Evolutionary conservation across 1,140 invertebrate genomes (phyloP).

Genomic region (Drosophila sp.): DNA sequence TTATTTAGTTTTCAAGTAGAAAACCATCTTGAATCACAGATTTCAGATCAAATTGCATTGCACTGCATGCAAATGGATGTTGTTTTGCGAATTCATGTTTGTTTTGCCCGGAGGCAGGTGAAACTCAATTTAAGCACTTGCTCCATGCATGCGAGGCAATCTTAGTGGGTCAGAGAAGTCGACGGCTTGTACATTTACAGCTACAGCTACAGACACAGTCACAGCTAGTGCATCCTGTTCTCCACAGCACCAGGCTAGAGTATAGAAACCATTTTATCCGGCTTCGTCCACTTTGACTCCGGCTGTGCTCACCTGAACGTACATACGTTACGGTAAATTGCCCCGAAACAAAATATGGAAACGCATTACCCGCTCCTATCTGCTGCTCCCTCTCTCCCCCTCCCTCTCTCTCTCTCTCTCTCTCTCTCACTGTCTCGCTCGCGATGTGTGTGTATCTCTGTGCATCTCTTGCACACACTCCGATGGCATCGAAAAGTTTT

Average conservation of each 20-base stretch:
- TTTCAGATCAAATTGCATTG: conserved; percentile 18
- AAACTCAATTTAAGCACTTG: conserved; percentile 44
- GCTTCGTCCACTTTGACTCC: conserved; percentile 20
- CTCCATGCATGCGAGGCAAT: conserved; percentile 9
- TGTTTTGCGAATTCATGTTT: conserved; percentile 6
- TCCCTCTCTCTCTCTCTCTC: not conserved
- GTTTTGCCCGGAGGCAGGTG: conserved; percentile 2
- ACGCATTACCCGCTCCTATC: conserved; percentile 38
- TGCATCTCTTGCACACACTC: not conserved
- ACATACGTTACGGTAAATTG: conserved; percentile 51
- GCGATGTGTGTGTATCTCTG: conserved; percentile 7
- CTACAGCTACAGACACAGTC: too few relatives aligned
- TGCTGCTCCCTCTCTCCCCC: not conserved
- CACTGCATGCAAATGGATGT: conserved; percentile 22
- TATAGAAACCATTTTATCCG: conserved; percentile 31
- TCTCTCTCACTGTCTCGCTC: not conserved
- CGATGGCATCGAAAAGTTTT: conserved; percentile 49
- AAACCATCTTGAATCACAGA: conserved; percentile 2
- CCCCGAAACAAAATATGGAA: conserved; percentile 50
- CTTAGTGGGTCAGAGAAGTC: conserved; percentile 41
- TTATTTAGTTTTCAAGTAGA: too few relatives aligned
- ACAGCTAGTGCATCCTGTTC: not conserved
- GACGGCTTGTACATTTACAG: conserved; percentile 27
- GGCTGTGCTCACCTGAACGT: conserved; percentile 42
- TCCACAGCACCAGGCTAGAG: too few relatives aligned